Base-by-base conservation (phyloP, 2,797 vertebrate species). In the Crax fasciolata region DNA sequence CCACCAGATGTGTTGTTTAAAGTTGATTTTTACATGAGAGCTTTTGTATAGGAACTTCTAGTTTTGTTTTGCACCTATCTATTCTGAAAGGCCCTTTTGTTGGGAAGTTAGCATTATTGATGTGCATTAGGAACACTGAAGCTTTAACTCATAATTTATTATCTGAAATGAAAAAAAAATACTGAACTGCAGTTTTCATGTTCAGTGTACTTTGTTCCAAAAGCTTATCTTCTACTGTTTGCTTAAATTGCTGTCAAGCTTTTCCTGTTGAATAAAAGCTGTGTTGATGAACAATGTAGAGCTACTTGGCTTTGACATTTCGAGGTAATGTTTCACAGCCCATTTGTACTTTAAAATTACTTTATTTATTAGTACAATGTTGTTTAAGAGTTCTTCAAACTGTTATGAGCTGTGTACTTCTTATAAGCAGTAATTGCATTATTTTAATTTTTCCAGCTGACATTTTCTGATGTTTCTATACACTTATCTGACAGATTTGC, bases 401-500 rank as follows among this genome's bases (percentile, higher is more conserved):
- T 32, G 9, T 57, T 77, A 13, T 3, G 63, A 25, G 20, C 28
- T 18, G 18, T 77, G 7, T 27, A 13, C 17, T 38, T 71, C 35
- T 48, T 62, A 25, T 19, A 59, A 81, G 24, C 24, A 32, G 15
- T 52, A 62, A 41, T 11, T 81, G 19, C 41, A n/a, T 82, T 28
- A 2, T 27, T 75, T 57, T 75, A 27, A 21, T 46, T 86, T 72
- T 78, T 48, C 61, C 41, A 66, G 43, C 35, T 86, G 18, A 70
- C 30, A 6, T 58, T 78, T 89, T 70, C 27, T 85, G 20, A 67
- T 43, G 23, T 84, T 83, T 89, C 57, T 87, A 0, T 86, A 14
- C 23, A 2, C 46, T 92, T 88, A 11, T 95, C 84, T 95, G 68
- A 48, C 46, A 99, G 99, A 98, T 98, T n/a, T 98, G 98, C 89